phyloP scores from a whole-genome alignment of 2,888 invertebrate genomes.

The Lasioglossum marginatum region DNA sequence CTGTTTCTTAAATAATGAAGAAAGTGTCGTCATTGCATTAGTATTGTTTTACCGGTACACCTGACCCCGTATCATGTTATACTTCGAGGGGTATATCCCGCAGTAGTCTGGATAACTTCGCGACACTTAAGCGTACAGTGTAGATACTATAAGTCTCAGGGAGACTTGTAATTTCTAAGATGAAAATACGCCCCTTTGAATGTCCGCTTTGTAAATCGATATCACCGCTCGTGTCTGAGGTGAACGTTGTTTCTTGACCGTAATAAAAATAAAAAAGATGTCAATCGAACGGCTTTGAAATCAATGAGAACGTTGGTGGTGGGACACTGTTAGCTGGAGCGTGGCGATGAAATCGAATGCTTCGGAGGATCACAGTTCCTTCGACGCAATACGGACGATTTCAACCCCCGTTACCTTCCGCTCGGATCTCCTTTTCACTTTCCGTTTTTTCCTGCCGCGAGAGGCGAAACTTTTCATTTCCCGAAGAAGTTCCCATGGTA shows the following conservation, averaged over 20 bases:
- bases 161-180: neutral
- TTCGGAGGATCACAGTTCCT: neutral
- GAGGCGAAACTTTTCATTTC: conserved; percentile 17
- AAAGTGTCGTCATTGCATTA: too few species aligned
- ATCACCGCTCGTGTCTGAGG: neutral
- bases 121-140: too few species aligned
- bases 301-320: neutral
- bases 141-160: neutral
- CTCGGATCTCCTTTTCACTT: conserved; percentile 26
- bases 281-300: neutral
- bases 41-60: too few species aligned
- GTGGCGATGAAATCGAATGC: neutral
- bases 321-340: neutral
- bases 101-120: too few species aligned
- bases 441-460: conserved; percentile 16
- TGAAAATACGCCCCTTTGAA: neutral
- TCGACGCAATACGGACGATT: neutral
- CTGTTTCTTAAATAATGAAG: too few species aligned
- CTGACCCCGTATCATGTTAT: too few species aligned
- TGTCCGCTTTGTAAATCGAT: neutral
- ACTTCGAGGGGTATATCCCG: too few species aligned
- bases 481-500: conserved; percentile 76
- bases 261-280: neutral
- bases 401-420: neutral
- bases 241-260: neutral